Percentiles rank a stretch among this genome's conserved stretches.
phyloP scores from a whole-genome alignment of 2,797 vertebrate species.

The Tokudaia tokunoshimensis region DNA sequence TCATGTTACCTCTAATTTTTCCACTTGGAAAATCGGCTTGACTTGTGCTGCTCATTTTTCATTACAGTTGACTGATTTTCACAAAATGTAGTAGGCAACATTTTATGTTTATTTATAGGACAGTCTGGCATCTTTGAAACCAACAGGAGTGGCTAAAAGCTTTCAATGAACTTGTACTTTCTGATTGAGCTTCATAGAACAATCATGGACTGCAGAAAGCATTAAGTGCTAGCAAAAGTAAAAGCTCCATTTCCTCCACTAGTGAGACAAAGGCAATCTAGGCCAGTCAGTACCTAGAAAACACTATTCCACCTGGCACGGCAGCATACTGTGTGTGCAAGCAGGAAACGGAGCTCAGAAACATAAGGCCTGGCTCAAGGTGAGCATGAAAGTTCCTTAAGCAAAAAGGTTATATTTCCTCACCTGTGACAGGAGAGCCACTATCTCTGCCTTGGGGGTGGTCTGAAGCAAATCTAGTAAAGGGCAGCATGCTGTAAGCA shows the following conservation, averaged over 20 bases:
- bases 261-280: conserved; percentile 8
- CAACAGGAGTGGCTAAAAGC: background rate
- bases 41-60: conserved; percentile 57
- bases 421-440: background rate
- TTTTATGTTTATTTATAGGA: conserved; percentile 52
- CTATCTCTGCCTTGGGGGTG: fast-evolving
- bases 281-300: background rate
- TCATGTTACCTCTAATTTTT: background rate
- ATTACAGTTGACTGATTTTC: conserved; percentile 46
- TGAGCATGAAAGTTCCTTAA: background rate
- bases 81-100: conserved; percentile 38
- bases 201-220: background rate
- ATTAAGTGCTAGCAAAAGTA: background rate
- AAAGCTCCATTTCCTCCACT: conserved; percentile 35
- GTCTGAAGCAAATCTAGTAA: background rate
- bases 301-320: background rate
- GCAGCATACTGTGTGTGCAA: fast-evolving
- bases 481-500: background rate
- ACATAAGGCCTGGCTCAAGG: fast-evolving
- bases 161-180: background rate
- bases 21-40: conserved; percentile 50
- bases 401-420: background rate
- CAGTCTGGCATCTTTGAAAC: conserved; percentile 23
- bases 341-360: background rate
- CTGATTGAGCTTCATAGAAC: background rate